Conservation (phyloP, 2,888 invertebrate species). For the Synanthedon vespiformis region DNA sequence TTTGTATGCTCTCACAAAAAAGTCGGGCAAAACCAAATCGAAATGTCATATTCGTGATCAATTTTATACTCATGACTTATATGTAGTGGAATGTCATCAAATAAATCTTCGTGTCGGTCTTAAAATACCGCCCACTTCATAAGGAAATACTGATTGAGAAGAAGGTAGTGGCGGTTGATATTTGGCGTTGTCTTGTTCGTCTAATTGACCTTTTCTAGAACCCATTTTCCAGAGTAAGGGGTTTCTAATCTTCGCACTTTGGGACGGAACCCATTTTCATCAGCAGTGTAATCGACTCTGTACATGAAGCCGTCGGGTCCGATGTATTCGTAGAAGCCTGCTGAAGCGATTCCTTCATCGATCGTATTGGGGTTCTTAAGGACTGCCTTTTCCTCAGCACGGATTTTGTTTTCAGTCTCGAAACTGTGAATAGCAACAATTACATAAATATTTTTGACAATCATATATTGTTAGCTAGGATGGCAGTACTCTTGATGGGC, state of each 20-base stretch:
- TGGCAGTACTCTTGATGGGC: too few species aligned
- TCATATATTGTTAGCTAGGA: too few species aligned
- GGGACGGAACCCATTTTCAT: constrained; percentile 64
- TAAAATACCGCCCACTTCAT: constrained; percentile 29
- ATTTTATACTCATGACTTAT: constrained; percentile 26
- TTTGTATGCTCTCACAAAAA: constrained; percentile 10
- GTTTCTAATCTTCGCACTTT: constrained; percentile 57
- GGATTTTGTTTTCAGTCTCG: constrained; percentile 68
- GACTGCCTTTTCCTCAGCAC: constrained; percentile 63
- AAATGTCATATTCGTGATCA: constrained; percentile 49
- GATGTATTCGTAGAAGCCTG: constrained; percentile 66
- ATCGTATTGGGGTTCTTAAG: constrained; percentile 59
- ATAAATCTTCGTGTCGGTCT: constrained; percentile 16
- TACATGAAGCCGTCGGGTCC: constrained; percentile 67
- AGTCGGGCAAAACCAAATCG: constrained; percentile 19
- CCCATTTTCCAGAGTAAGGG: constrained; percentile 63
- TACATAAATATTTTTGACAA: background rate
- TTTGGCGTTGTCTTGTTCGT: constrained; percentile 1
- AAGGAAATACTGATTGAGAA: constrained; percentile 53
- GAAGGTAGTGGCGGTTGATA: constrained; percentile 22
- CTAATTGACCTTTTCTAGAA: constrained; percentile 49
- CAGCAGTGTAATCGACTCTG: constrained; percentile 65
- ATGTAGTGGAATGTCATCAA: constrained; percentile 20
- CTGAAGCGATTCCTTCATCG: constrained; percentile 62
- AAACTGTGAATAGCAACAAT: constrained; percentile 36